These are phyloP conservation scores for Bagarius yarrelli DNA, from an alignment of 2,113 vertebrate species.

Conservation along the genomic window DNA sequence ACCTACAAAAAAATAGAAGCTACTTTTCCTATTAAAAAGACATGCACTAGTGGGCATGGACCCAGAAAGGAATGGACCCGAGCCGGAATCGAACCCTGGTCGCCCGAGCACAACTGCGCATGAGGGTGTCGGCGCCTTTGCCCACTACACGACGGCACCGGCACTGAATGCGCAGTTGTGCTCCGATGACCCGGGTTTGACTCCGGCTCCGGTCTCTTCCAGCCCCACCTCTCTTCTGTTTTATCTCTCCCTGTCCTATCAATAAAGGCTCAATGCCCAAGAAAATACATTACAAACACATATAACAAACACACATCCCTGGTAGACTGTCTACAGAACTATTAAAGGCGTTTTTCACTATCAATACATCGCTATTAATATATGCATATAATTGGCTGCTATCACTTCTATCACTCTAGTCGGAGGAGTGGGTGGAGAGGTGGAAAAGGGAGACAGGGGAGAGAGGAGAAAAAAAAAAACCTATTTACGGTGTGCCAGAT, in stretches of 20 bases:
- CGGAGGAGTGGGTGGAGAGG: slow-evolving; percentile 64
- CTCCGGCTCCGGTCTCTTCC: no score
- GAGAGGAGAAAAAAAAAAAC: slow-evolving; percentile 64
- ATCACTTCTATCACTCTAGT: slow-evolving; percentile 54
- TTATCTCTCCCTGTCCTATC: no score
- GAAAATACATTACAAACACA: no score
- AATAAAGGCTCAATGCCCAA: no score
- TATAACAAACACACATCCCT: neutral
- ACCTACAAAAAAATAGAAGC: neutral
- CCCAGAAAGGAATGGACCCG: no score
- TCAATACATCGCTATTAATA: neutral
- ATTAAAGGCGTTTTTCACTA: neutral
- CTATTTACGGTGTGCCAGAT: slow-evolving; percentile 87
- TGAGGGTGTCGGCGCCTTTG: no score
- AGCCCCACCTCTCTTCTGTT: no score
- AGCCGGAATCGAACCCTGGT: no score
- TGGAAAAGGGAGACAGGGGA: neutral
- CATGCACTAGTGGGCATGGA: neutral
- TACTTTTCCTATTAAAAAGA: neutral
- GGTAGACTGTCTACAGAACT: neutral
- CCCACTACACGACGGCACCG: no score
- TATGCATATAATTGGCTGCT: neutral
- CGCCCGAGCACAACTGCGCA: no score
- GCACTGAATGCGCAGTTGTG: no score
- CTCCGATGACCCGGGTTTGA: no score